phyloP scores from a whole-genome alignment of 2,113 vertebrate genomes.

The Narcine bancroftii region DNA sequence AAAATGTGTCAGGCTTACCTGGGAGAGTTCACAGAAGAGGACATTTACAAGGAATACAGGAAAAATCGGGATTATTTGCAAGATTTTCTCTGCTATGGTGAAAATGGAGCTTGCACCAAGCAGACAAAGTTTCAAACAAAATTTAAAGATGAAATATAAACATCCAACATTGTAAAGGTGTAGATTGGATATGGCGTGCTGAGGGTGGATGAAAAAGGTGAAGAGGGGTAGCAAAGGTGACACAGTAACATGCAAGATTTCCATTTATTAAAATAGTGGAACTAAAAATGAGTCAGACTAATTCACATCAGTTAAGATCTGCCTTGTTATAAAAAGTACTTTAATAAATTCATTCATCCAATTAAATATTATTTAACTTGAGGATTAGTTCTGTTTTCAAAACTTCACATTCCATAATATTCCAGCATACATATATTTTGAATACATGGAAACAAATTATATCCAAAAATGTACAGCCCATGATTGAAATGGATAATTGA shows the following conservation, averaged over 20 bases:
- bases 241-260: background rate
- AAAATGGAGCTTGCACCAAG: conserved; percentile 40
- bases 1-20: conserved; percentile 46
- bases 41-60: conserved; percentile 46
- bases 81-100: conserved; percentile 42
- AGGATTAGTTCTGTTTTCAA: background rate
- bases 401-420: background rate
- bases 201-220: background rate
- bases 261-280: background rate
- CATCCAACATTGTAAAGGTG: background rate
- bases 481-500: background rate
- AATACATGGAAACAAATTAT: background rate
- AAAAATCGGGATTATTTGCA: conserved; percentile 43
- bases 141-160: conserved; percentile 11
- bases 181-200: background rate
- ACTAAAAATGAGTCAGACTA: background rate
- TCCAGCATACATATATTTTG: background rate
- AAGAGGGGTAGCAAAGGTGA: no score
- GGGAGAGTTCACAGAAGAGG: conserved; percentile 51
- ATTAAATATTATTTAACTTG: background rate
- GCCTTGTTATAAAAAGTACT: background rate
- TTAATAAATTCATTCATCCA: background rate
- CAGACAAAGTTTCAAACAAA: background rate
- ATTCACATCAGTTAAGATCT: background rate
- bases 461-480: no score